Conservation (phyloP, 2,113 vertebrate species). For the Strix uralensis region DNA sequence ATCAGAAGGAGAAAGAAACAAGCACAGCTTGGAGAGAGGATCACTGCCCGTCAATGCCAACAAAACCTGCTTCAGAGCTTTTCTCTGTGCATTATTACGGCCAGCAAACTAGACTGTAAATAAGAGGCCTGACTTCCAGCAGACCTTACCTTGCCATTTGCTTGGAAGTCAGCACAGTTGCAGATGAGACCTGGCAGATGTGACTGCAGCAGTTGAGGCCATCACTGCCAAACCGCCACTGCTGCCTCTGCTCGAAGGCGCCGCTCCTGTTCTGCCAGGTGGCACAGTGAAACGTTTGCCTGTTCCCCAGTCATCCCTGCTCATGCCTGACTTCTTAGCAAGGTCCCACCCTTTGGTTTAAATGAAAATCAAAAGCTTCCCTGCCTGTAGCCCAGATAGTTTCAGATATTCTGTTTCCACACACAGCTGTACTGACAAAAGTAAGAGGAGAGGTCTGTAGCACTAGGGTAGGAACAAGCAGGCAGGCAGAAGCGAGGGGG, state of each 20-base stretch:
- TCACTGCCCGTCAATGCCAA: background rate
- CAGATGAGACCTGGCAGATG: background rate
- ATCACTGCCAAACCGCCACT: background rate
- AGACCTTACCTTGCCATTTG: background rate
- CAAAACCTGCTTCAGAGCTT: background rate
- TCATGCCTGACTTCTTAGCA: background rate
- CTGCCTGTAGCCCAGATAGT: background rate
- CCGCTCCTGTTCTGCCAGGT: background rate
- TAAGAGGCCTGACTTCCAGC: background rate
- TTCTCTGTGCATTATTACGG: background rate
- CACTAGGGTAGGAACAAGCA: background rate
- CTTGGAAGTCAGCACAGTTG: background rate
- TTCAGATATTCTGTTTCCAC: background rate
- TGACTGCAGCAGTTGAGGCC: background rate
- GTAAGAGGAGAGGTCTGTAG: background rate
- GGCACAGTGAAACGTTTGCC: background rate
- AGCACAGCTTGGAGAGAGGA: background rate
- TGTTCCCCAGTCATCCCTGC: background rate
- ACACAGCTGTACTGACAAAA: background rate
- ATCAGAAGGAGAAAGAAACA: background rate
- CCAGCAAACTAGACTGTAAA: background rate
- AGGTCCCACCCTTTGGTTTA: background rate
- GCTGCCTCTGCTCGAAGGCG: background rate
- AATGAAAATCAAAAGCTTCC: background rate
- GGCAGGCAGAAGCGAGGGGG: background rate